Conservation (phyloP, 2,113 vertebrate species). For the Empidonax traillii region DNA sequence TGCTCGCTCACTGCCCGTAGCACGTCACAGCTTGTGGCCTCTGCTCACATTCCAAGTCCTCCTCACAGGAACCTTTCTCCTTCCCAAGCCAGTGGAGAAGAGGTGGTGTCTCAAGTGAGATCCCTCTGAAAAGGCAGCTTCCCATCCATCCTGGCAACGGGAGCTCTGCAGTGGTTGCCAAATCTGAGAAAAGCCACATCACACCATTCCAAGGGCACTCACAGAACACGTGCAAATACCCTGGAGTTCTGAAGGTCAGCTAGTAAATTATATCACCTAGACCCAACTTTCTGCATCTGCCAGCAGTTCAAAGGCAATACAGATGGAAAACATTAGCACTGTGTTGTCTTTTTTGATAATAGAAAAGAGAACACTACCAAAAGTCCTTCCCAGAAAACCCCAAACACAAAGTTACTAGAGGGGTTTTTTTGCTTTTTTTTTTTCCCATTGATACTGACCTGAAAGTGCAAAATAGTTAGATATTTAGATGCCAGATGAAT, state of each 20-base stretch:
- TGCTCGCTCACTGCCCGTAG: rapidly evolving
- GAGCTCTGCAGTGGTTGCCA: not conserved
- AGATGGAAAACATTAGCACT: not conserved
- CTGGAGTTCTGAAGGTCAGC: not conserved
- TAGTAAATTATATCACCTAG: not conserved
- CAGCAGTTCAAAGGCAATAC: not conserved
- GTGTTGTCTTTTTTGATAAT: not conserved
- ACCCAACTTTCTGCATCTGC: not conserved
- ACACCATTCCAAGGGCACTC: not conserved
- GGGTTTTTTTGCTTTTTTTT: not conserved
- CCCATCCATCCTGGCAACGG: not conserved
- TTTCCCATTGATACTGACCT: not conserved
- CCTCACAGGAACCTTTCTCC: not conserved
- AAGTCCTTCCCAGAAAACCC: not conserved
- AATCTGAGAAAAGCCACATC: not conserved
- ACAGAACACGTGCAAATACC: not conserved
- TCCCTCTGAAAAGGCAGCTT: not conserved
- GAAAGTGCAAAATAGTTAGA: not conserved
- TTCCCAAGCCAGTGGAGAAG: not conserved
- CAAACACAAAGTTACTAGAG: not conserved
- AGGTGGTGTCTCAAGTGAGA: not conserved
- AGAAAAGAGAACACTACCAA: not conserved
- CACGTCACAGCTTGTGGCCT: not conserved
- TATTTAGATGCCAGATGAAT: not conserved
- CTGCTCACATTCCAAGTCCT: not conserved